Base-by-base conservation (phyloP, 2,113 vertebrate genomes). In the Carlito syrichta region DNA sequence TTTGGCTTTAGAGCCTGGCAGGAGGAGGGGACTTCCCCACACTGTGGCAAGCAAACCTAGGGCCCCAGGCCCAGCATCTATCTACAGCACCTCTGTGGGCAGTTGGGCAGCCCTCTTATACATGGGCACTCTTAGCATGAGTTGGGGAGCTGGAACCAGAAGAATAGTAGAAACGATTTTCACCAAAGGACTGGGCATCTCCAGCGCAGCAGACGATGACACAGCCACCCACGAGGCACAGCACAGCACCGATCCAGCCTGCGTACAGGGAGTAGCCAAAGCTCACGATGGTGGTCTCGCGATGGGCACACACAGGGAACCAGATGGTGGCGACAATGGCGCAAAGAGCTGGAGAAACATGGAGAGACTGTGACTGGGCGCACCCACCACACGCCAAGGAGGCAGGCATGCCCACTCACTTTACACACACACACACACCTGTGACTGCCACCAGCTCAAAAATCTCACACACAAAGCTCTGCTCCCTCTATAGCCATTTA, bases 241-340 rank as follows among this genome's bases (percentile, higher is more conserved):
- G 98, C 19, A 98, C 99, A 1, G 99, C 98, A 32, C 99, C 99
- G 0, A 99, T 99, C 99, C 99, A 99, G 97, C 99, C 99, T 0
- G 99, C 98, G 69, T 99, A 99, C 60, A 99, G 98, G 0, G 99
- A 99, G 98, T 99, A 99, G 92, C 99, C 99, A 0, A 99, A 99
- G 23, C 99, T 99, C 99, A 99, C 99, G 56, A 99, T 99, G 87
- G 98, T 98, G 83, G 99, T 99, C 74, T 99, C 98, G 0, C 98
- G 98, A 96, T 99, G 98, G 8, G 99, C 98, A 0, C 99, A 99
- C 10, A 99, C 98, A 0, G 99, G 99, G 96, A 99, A 99, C 99
- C 99, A 99, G 91, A 99, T 98, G 0, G 99, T 99, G 0, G 99
- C 99, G 0, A 99, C 98, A 0, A 99, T 97, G 2, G 99, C 99